phyloP scores from a whole-genome alignment of 2,113 vertebrate species.

The Arenaria interpres region DNA sequence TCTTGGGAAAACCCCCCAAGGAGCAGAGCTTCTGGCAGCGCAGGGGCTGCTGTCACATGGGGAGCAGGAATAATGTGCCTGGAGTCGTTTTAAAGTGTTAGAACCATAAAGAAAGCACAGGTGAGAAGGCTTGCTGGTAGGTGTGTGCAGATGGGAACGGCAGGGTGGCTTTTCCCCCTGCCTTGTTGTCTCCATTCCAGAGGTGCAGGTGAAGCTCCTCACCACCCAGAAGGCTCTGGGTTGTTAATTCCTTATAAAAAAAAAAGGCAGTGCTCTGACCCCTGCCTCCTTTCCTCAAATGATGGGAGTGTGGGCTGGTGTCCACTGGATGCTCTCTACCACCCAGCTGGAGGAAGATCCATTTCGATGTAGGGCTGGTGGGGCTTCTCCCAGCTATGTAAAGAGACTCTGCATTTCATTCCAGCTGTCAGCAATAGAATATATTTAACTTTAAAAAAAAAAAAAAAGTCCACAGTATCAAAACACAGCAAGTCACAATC shows the following conservation, averaged over 20 bases:
- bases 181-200: not conserved
- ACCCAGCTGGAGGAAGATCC: not conserved
- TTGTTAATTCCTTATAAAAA: not conserved
- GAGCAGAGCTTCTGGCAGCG: not conserved
- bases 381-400: not conserved
- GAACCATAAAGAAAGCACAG: not conserved
- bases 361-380: not conserved
- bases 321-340: not conserved
- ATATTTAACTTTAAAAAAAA: conserved; percentile 31
- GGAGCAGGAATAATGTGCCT: not conserved
- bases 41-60: rapidly evolving
- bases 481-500: conserved; percentile 51
- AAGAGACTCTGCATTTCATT: not conserved
- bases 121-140: not conserved
- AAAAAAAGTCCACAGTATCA: conserved; percentile 2
- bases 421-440: conserved; percentile 3
- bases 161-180: not conserved
- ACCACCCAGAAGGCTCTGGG: not conserved
- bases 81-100: not conserved
- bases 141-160: no score
- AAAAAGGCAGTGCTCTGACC: not conserved
- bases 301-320: not conserved
- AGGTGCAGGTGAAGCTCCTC: not conserved
- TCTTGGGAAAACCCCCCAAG: not conserved
- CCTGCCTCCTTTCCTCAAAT: not conserved